Evolutionary conservation across 2,113 vertebrate species (phyloP).

Genomic region (Syngnathoides biaculeatus): DNA sequence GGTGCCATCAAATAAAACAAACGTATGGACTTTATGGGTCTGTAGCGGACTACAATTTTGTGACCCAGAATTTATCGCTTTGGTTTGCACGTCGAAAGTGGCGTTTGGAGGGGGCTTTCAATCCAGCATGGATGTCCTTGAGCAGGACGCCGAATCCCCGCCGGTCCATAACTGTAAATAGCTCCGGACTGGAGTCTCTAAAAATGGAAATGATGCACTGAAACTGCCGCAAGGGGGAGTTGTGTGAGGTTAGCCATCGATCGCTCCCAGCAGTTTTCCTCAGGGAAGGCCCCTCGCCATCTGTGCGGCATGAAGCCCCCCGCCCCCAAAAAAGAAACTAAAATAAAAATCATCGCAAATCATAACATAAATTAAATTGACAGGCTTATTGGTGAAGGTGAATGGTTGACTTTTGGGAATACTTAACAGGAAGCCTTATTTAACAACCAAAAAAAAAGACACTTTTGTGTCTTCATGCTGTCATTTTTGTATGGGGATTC

Average conservation of each 20-base stretch:
- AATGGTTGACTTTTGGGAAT: constrained; percentile 6
- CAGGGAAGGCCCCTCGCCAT: constrained; percentile 41
- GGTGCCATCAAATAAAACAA: constrained; percentile 28
- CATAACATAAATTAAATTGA: constrained; percentile 32
- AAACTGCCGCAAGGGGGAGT: constrained; percentile 60
- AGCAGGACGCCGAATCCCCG: constrained; percentile 42
- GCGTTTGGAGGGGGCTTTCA: not conserved
- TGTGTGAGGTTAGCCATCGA: constrained; percentile 39
- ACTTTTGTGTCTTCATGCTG: not conserved
- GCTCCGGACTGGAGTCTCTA: constrained; percentile 7
- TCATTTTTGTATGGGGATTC: not conserved
- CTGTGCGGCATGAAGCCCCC: constrained; percentile 31
- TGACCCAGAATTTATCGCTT: constrained; percentile 30
- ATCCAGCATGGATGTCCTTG: constrained; percentile 37
- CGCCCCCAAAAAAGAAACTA: not conserved
- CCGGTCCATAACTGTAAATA: constrained; percentile 42
- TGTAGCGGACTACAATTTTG: constrained; percentile 29
- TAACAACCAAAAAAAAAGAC: not conserved
- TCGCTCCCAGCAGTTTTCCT: constrained; percentile 22
- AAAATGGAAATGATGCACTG: constrained; percentile 35
- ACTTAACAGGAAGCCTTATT: not conserved
- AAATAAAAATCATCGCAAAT: not conserved
- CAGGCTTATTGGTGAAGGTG: constrained; percentile 32
- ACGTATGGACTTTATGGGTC: constrained; percentile 13
- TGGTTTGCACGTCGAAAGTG: constrained; percentile 1